Evolutionary conservation across 2,113 vertebrate species (phyloP).

Genomic region (Anguilla rostrata): DNA sequence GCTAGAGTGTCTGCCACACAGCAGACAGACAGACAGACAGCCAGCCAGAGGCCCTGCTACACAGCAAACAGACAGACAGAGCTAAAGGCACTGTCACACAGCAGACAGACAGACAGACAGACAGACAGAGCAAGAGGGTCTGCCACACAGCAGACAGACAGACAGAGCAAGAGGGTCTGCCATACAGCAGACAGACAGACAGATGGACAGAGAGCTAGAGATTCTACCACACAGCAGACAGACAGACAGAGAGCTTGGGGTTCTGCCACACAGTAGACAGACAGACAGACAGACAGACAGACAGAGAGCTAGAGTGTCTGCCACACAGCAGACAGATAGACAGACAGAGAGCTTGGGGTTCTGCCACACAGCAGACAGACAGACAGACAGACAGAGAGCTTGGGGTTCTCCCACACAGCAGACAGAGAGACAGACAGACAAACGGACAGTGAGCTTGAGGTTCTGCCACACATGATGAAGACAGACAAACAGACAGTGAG

Average conservation of each 20-base stretch:
- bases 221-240: background rate
- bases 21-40: background rate
- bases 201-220: background rate
- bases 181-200: background rate
- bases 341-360: background rate
- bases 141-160: background rate
- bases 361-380: background rate
- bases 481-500: background rate
- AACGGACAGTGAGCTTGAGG: background rate
- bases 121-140: background rate
- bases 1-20: background rate
- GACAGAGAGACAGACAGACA: background rate
- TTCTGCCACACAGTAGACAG: background rate
- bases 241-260: slow-evolving; percentile 2
- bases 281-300: background rate
- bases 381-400: no score
- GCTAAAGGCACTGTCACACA: background rate
- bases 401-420: background rate
- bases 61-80: background rate
- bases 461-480: background rate
- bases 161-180: background rate
- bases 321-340: no score
- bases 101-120: no score
- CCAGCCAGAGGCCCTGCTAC: background rate
- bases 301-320: background rate